A percentile compares a stretch with the other conserved stretches of the same genome.
These are phyloP conservation scores for Dioctria linearis DNA, from an alignment of 2,888 invertebrate species.

Conservation along the genomic window DNA sequence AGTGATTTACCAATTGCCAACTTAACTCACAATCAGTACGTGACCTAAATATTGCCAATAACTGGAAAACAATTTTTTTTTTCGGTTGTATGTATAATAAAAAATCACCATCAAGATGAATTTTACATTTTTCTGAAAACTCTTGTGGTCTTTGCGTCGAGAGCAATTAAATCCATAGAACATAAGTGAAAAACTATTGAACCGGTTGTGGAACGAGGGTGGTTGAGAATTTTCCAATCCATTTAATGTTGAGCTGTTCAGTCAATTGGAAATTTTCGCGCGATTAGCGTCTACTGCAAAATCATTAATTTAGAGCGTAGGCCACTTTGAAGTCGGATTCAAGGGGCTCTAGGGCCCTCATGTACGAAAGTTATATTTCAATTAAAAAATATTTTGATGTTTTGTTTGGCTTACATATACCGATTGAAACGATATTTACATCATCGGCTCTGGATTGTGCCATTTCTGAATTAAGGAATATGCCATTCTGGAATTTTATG, in stretches of 20 bases:
- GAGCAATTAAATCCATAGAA: conserved; percentile 42
- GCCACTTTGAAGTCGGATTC: conserved; percentile 26
- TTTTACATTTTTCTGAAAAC: conserved; percentile 42
- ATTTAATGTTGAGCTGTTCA: conserved; percentile 57
- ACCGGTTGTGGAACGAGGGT: conserved; percentile 25
- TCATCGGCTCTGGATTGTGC: background rate
- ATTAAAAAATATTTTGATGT: conserved; percentile 27
- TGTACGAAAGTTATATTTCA: conserved; percentile 38
- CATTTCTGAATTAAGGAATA: too few relatives aligned
- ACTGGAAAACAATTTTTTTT: conserved; percentile 5
- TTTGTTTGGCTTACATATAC: conserved; percentile 21
- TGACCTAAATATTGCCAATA: conserved; percentile 37
- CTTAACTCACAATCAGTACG: conserved; percentile 4
- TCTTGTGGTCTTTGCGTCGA: conserved; percentile 34
- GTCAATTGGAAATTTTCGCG: conserved; percentile 57
- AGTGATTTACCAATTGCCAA: conserved; percentile 42
- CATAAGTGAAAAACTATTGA: conserved; percentile 45
- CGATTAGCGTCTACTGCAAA: conserved; percentile 49
- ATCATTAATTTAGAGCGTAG: conserved; percentile 44
- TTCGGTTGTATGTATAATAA: conserved; percentile 15
- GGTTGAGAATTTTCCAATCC: conserved; percentile 57
- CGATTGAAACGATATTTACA: conserved; percentile 14
- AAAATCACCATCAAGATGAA: conserved; percentile 38
- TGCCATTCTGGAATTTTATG: too few relatives aligned
- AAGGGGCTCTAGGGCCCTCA: conserved; percentile 11